Conservation (phyloP, 2,888 invertebrate species). For the Acleris emargana region DNA sequence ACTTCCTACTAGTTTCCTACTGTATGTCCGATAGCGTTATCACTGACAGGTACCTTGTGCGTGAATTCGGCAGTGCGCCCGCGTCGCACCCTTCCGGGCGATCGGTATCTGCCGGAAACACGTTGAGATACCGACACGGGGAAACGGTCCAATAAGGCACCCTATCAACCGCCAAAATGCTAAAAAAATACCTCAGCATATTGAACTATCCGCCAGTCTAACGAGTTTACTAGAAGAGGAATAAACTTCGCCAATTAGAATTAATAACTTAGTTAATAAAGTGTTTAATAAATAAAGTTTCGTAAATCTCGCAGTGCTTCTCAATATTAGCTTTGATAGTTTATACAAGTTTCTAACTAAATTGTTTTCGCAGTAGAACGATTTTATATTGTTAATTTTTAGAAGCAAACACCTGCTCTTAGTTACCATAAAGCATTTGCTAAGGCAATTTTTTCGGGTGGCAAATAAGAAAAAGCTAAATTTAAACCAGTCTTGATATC, state of each 20-base stretch:
- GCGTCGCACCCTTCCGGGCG: slow-evolving; percentile 26
- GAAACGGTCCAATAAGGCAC: slow-evolving; percentile 11
- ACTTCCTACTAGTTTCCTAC: not conserved
- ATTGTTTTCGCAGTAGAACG: not conserved
- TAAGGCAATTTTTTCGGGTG: no score
- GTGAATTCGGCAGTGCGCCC: slow-evolving; percentile 27
- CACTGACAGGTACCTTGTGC: slow-evolving; percentile 16
- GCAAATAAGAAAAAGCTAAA: no score
- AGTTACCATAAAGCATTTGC: no score
- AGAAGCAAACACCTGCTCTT: not conserved
- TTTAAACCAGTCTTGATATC: no score
- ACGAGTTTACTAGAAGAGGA: not conserved
- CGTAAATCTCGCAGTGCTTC: not conserved
- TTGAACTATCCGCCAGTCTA: not conserved
- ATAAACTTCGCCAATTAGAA: no score
- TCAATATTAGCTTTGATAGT: slow-evolving; percentile 1
- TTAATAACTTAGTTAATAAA: not conserved
- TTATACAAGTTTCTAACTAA: not conserved
- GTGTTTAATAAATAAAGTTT: slow-evolving; percentile 1
- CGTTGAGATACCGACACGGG: slow-evolving; percentile 25
- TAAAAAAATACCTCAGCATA: not conserved
- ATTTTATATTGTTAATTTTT: not conserved
- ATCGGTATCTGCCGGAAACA: slow-evolving; percentile 34
- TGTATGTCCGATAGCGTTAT: slow-evolving; percentile 4
- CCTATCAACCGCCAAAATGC: slow-evolving; percentile 8